Base-by-base conservation (phyloP, 2,888 invertebrate genomes). In the Heliconius ismenius region DNA sequence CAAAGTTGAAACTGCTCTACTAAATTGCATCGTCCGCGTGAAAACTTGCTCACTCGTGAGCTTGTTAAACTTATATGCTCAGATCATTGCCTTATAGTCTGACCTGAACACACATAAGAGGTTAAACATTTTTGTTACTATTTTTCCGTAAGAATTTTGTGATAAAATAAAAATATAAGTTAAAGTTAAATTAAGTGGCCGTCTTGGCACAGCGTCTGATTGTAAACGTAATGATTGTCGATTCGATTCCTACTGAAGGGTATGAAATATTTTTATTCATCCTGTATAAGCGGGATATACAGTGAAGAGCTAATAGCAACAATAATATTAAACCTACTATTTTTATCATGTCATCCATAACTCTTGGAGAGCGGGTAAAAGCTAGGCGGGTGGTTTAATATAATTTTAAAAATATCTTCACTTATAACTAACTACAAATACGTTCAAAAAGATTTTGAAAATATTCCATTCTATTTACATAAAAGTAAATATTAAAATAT, bases 41-140 rank as follows among this genome's bases (percentile, higher is more conserved):
- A 72, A 72, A 72, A 72, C 60, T 72, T 62, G 60, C 72, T 39
- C 72, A 26, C 72, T 72, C 26, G 39, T 72, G 72, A 72, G 60
- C 72, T 72, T 72, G 60, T 72, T 60, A 62, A 60, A 39, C 60
- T 36, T 72, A 60, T 72, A 26, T 15, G 72, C 60, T 62, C 24
- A 10, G 72, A 39, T 72, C 70, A 58, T 58, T 36, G 54, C n/a
- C 70, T 54, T 32, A 60, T 36, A 58, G 54, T n/a, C 58, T 21
- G 21, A 7, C 58, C 62, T 39, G 58, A 60, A 24, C 15, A 62
- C 21, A 54, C 54, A 10, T 1, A 54, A 13, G 11, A 9, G 54
- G 7, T 54, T 54, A 21, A 54, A 54, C 7, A 21, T 54, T 54
- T 54, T 54, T 54, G 15, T 15, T 15, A 43, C 3, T 21, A 21